These are phyloP conservation scores for Phaethornis superciliosus DNA, from an alignment of 2,113 vertebrate genomes.

Conservation along the genomic window DNA sequence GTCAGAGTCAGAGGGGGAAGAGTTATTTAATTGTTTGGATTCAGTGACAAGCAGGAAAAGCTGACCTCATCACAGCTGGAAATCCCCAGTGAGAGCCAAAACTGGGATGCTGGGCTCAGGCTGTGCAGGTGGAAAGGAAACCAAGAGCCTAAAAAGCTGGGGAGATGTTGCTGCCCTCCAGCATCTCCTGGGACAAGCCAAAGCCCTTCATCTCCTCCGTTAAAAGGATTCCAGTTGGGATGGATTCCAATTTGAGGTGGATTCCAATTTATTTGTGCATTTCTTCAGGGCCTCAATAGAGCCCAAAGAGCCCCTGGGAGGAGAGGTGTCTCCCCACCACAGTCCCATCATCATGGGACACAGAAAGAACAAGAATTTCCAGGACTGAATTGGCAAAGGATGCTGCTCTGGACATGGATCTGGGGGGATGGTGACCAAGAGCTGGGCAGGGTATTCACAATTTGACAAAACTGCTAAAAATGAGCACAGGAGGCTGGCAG, in stretches of 20 bases:
- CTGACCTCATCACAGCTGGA: neutral
- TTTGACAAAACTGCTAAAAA: neutral
- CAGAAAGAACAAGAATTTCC: neutral
- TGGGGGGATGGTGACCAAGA: neutral
- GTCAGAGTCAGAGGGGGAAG: neutral
- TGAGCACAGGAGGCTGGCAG: neutral
- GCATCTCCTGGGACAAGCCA: neutral
- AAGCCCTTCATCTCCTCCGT: neutral
- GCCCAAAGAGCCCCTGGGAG: neutral
- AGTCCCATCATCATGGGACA: accelerated
- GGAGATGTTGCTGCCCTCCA: neutral
- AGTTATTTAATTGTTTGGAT: neutral
- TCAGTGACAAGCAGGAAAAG: neutral
- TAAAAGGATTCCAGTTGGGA: neutral
- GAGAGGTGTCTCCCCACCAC: neutral
- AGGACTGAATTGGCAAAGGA: neutral
- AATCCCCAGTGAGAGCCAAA: neutral
- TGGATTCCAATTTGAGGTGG: neutral
- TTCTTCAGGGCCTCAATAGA: neutral
- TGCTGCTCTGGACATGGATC: neutral
- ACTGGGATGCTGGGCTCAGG: accelerated
- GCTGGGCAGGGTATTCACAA: neutral
- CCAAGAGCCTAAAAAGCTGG: neutral
- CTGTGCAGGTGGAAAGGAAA: neutral
- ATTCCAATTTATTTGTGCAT: neutral